Conservation (phyloP, 2,888 invertebrate species). For the Antitype chi region DNA sequence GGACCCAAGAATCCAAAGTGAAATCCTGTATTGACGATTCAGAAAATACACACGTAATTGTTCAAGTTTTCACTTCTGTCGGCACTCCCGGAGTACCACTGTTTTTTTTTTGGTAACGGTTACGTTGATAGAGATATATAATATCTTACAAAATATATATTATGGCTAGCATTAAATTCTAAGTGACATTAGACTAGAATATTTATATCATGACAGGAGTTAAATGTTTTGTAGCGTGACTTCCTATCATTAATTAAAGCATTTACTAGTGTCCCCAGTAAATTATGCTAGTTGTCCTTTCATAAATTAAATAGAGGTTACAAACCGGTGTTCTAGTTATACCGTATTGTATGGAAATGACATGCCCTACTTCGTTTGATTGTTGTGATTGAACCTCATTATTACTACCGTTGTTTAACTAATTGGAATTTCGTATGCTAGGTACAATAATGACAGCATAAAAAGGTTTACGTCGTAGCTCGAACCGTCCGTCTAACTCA, state of each 20-base stretch:
- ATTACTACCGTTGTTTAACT: constrained; percentile 27
- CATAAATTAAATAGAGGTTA: constrained; percentile 30
- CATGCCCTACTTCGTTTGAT: constrained; percentile 29
- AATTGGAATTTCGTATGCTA: constrained; percentile 26
- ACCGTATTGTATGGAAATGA: constrained; percentile 14
- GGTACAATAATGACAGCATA: constrained; percentile 18
- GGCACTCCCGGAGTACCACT: no score
- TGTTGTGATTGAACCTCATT: constrained; percentile 48
- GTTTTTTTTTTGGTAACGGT: constrained; percentile 48
- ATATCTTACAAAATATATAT: constrained; percentile 8
- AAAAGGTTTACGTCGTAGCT: constrained; percentile 31
- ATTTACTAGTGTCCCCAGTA: constrained; percentile 34
- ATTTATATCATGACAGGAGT: constrained; percentile 7
- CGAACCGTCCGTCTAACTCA: constrained; percentile 59
- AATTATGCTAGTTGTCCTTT: constrained; percentile 26
- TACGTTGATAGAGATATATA: constrained; percentile 17
- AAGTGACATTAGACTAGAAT: constrained; percentile 16
- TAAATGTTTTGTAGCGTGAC: constrained; percentile 45
- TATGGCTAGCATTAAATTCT: constrained; percentile 2
- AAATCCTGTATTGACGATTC: no score
- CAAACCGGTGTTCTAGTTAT: constrained; percentile 13
- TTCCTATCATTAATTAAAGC: constrained; percentile 39
- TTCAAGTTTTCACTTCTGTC: no score
- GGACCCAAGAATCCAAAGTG: no score
- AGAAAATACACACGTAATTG: no score